Conservation (phyloP, 2,113 vertebrate species). For the Burhinus oedicnemus region DNA sequence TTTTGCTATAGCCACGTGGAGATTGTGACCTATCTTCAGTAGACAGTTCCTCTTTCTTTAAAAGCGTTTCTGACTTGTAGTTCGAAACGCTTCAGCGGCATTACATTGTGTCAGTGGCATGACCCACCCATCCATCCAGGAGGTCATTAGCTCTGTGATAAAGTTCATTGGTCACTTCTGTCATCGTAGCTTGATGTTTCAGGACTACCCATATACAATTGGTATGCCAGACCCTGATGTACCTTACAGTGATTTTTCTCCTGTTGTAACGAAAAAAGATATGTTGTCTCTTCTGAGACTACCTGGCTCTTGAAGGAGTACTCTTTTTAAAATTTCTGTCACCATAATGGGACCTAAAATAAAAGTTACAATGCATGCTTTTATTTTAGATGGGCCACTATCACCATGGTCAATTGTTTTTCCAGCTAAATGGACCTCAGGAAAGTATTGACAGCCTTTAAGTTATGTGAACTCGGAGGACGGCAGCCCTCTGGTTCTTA, state of each 20-base stretch:
- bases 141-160: not conserved
- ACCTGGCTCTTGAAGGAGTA: not conserved
- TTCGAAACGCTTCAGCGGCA: not conserved
- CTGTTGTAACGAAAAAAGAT: not conserved
- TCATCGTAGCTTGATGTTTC: accelerated
- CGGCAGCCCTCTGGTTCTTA: not conserved
- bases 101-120: accelerated
- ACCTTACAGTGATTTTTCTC: not conserved
- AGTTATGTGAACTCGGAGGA: not conserved
- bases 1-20: not conserved
- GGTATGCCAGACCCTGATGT: not conserved
- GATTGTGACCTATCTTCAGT: not conserved
- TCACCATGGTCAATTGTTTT: not conserved
- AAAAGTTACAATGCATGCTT: not conserved
- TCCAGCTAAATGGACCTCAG: not conserved
- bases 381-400: not conserved
- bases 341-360: not conserved
- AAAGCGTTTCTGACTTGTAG: not conserved
- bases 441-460: not conserved
- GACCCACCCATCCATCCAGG: not conserved
- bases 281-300: not conserved
- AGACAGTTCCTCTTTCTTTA: not conserved
- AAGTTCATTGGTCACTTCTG: not conserved
- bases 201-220: not conserved
- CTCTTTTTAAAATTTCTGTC: not conserved